Conservation (phyloP, 2,797 vertebrate genomes). For the Valencia hispanica region DNA sequence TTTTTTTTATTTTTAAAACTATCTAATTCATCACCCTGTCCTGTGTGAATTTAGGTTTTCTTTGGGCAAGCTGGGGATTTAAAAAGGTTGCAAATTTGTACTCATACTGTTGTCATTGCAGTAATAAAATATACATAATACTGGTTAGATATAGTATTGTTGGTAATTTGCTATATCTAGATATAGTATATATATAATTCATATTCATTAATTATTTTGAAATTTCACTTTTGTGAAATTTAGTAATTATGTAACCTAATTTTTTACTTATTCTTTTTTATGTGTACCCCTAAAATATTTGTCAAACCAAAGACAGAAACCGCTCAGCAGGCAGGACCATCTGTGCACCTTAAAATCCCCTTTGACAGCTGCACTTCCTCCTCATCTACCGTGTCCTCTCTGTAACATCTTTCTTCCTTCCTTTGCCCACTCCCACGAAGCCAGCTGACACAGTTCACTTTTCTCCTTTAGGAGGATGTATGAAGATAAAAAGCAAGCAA, state of each 20-base stretch:
- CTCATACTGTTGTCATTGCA: not conserved
- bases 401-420: conserved; percentile 67
- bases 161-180: not conserved
- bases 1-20: not conserved
- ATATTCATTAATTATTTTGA: not conserved
- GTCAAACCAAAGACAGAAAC: conserved; percentile 35
- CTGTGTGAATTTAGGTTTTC: not conserved
- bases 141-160: not conserved
- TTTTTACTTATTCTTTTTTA: not conserved
- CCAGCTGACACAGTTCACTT: conserved; percentile 81
- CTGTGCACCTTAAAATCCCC: conserved; percentile 64
- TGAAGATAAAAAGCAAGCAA: conserved; percentile 93
- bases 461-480: conserved; percentile 88
- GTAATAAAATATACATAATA: not conserved
- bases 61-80: not conserved
- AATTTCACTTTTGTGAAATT: not conserved
- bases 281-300: conserved; percentile 4
- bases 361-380: conserved; percentile 69
- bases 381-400: conserved; percentile 54
- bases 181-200: not conserved
- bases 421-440: conserved; percentile 62
- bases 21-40: not conserved
- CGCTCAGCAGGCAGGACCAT: conserved; percentile 31
- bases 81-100: not conserved
- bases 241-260: not conserved